phyloP scores from a whole-genome alignment of 2,113 vertebrate genomes.

The Hippocampus zosterae region DNA sequence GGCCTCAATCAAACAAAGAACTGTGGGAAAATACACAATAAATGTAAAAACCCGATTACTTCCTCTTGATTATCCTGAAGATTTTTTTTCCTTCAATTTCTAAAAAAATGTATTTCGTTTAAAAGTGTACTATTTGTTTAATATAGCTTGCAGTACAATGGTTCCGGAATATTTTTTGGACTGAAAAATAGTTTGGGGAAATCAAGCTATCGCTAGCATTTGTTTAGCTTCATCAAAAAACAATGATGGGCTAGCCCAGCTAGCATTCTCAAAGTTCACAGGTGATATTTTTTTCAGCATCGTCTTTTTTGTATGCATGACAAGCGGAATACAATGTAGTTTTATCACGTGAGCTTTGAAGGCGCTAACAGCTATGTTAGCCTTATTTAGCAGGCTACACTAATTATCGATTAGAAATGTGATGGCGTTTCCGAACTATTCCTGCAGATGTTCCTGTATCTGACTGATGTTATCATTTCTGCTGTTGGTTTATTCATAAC shows the following conservation, averaged over 20 bases:
- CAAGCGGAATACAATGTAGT: too few species aligned
- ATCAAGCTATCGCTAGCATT: too few species aligned
- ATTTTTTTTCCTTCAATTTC: not conserved
- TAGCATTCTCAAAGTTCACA: not conserved
- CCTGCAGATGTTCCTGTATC: not conserved
- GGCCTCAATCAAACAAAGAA: not conserved
- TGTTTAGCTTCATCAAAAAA: too few species aligned
- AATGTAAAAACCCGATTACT: not conserved
- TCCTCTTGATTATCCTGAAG: slow-evolving; percentile 2
- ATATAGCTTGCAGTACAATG: not conserved
- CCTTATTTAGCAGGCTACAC: not conserved
- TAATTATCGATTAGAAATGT: not conserved
- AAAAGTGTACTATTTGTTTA: not conserved
- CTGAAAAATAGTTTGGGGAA: not conserved
- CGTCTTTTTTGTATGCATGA: not conserved
- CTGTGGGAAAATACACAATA: not conserved
- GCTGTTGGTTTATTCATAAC: not conserved
- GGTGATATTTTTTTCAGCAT: not conserved
- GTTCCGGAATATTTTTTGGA: not conserved
- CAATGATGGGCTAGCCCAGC: too few species aligned
- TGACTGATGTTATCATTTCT: not conserved
- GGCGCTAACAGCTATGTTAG: not conserved
- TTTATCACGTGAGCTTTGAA: not conserved
- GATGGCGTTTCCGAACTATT: slow-evolving; percentile 3
- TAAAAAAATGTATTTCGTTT: too few species aligned